Percentiles rank a stretch among this genome's conserved stretches.
These are phyloP conservation scores for Fulmarus glacialis DNA, from an alignment of 2,113 vertebrate genomes.

Conservation along the genomic window DNA sequence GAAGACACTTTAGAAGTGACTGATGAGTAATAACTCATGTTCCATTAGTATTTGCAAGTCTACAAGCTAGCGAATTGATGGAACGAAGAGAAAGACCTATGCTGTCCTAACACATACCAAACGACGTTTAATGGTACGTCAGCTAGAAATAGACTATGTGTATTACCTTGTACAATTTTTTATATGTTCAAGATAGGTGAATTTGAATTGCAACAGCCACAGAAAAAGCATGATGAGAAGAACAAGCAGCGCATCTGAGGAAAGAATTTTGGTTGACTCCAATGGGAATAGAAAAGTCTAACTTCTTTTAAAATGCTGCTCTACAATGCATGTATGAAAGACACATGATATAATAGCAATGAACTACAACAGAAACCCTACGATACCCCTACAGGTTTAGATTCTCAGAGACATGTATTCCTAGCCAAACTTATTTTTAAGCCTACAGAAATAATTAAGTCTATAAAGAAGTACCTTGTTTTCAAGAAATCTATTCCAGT, in stretches of 20 bases:
- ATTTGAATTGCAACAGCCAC: not conserved
- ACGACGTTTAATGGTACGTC: not conserved
- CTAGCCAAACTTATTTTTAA: not conserved
- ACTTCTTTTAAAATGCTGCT: not conserved
- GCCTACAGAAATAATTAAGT: not conserved
- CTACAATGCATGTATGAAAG: not conserved
- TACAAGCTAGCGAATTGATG: not conserved
- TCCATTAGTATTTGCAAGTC: not conserved
- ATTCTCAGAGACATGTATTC: not conserved
- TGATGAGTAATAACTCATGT: not conserved
- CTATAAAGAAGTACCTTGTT: not conserved
- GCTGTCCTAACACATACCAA: not conserved
- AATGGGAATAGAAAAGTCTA: not conserved
- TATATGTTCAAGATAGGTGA: not conserved
- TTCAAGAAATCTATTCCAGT: not conserved
- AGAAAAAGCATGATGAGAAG: not conserved
- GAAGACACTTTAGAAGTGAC: not conserved
- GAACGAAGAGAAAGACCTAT: not conserved
- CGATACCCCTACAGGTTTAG: not conserved
- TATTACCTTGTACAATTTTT: not conserved
- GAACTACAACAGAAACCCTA: not conserved
- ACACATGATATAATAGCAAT: not conserved
- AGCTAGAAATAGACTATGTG: not conserved
- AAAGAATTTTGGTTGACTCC: not conserved
- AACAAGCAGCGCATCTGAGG: not conserved